Evolutionary conservation across 2,888 invertebrate genomes (phyloP).

Genomic region (Aphodius granarius): DNA sequence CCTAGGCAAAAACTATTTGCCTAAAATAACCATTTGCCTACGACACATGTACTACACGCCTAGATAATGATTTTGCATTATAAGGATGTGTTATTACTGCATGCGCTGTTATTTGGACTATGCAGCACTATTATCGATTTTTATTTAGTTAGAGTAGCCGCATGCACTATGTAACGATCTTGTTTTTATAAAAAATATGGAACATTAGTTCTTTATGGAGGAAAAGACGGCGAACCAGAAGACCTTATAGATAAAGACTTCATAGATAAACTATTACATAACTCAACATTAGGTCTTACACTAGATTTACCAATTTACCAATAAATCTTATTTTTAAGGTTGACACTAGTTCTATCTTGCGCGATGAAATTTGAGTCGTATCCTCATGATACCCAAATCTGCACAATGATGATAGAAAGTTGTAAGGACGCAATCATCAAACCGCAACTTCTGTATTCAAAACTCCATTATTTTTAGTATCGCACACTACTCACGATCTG

Average conservation of each 20-base stretch:
- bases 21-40: neutral
- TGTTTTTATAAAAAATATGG: neutral
- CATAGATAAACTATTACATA: neutral
- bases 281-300: neutral
- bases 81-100: neutral
- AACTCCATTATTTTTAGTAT: constrained; percentile 61
- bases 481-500: constrained; percentile 86
- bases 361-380: constrained; percentile 94
- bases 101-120: neutral
- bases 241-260: neutral
- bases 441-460: neutral
- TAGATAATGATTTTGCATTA: neutral
- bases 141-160: neutral
- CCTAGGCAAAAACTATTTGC: too few species aligned
- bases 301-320: neutral
- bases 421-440: constrained; percentile 65
- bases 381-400: constrained; percentile 92
- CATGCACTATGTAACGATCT: neutral
- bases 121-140: neutral
- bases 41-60: neutral
- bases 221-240: neutral
- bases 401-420: constrained; percentile 93
- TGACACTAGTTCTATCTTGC: constrained; percentile 87
- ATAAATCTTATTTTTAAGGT: constrained; percentile 57
- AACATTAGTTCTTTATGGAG: too few species aligned